Evolutionary conservation across 2,888 invertebrate genomes (phyloP).

Genomic region (Anodontia alba): DNA sequence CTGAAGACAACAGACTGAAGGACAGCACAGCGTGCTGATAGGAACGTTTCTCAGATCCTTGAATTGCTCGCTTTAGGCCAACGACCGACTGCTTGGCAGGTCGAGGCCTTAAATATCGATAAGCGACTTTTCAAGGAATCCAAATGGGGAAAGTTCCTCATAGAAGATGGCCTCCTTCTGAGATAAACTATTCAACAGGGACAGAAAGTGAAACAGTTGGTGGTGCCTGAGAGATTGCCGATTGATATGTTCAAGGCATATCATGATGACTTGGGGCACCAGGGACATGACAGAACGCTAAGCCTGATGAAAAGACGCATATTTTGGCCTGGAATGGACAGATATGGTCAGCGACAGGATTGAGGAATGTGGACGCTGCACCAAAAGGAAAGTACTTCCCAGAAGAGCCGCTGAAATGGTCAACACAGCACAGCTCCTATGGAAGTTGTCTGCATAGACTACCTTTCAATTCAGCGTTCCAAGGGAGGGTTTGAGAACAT

Average conservation of each 20-base stretch:
- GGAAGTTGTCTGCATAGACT: conserved; percentile 34
- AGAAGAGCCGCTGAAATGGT: conserved; percentile 1
- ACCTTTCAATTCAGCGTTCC: background rate
- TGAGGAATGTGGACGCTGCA: conserved; percentile 24
- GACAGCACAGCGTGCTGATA: background rate
- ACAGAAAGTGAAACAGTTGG: background rate
- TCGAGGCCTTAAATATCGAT: background rate
- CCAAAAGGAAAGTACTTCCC: conserved; percentile 15
- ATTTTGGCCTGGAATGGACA: conserved; percentile 31
- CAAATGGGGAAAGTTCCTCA: background rate
- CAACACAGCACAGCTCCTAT: conserved; percentile 20
- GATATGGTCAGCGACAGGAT: conserved; percentile 16
- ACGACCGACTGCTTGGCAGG: background rate
- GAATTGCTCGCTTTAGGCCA: conserved; percentile 8
- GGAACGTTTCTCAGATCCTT: background rate
- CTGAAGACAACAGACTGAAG: background rate
- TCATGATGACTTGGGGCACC: conserved; percentile 28
- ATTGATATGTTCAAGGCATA: background rate
- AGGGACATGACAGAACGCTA: conserved; percentile 12
- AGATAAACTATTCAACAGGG: background rate
- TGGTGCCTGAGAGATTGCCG: background rate
- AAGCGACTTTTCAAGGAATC: background rate
- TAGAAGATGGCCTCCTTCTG: background rate
- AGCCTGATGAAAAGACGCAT: conserved; percentile 1
- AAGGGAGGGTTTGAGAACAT: conserved; percentile 13